Evolutionary conservation across 2,113 vertebrate species (phyloP), one percentile per base, ranked within the genome.

Genomic region (Crotalus tigris): DNA sequence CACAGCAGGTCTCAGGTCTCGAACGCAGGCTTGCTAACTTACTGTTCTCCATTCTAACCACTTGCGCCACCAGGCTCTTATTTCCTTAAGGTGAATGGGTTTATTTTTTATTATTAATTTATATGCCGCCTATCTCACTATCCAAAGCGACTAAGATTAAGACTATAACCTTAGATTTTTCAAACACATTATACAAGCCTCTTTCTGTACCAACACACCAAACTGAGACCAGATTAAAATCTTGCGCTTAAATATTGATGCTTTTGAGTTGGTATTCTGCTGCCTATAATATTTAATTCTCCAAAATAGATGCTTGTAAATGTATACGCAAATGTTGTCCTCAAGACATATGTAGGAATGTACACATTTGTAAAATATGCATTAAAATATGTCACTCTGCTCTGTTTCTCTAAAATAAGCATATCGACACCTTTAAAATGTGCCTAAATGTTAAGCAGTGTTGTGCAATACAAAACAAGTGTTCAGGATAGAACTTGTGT

Each of bases 381-480:
- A 58, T 44, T 85, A 92, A 6, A 49, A 21, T 90, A 58, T 88
- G n/a, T 92, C 54, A 91, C 90, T 26, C 57, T 2, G 0, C 11
- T 23, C 46, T 4, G 39, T 94, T 95, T 93, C 92, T 87, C 75
- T 87, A 90, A 90, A 90, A 93, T 90, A 90, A 90, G 69, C 75
- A 61, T 26, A 33, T 64, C 39, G 89, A 93, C 81, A 93, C 92
- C 92, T 93, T 93, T 86, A 87, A 64, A 85, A 89, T 39, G 2
- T 93, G 44, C 0, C 0, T 87, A 86, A 94, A 44, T 7, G 33
- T 89, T 90, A 85, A 75, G 15, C 26, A 69, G 81, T 87, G 81
- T 94, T 91, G 90, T 57, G 90, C 90, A 89, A 88, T 91, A 26
- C 33, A 49, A 87, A 89, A 91, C 13, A 33, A 6, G 0, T 53